Base-by-base conservation (phyloP, 2,113 vertebrate species). In the Ammodramus savannarum region DNA sequence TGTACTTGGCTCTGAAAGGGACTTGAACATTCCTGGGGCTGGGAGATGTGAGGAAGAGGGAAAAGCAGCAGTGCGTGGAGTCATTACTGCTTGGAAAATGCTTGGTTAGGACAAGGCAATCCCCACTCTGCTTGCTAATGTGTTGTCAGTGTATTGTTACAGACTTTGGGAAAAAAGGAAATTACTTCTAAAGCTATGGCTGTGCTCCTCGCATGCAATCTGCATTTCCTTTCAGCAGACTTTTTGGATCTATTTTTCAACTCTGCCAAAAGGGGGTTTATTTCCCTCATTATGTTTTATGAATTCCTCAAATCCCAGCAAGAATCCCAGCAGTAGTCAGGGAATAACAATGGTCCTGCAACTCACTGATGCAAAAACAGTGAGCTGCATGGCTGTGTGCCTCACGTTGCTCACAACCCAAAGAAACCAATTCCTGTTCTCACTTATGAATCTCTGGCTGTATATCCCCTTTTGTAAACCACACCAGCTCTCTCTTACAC, bases 401-500 rank as follows among this genome's bases (percentile, higher is more conserved):
- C 34, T 34, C 38, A 11, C 11, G 2, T 5, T 19, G 7, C 34
- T 52, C n/a, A 21, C 39, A 66, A 9, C 26, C 32, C 46, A 43
- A 36, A 63, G 26, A 13, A 89, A 23, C 16, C n/a, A 27, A 18
- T 41, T 74, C 46, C 22, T 43, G 2, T 38, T 83, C n/a, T 36
- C 9, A 4, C 9, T 74, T 29, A 5, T 0, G 9, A 5, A 43
- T 16, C 29, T 73, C 44, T 52, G 3, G 23, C n/a, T 48, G 34
- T 11, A 57, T 25, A 73, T 23, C 12, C 15, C 31, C 12, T 59
- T 52, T 57, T 52, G 25, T 29, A 32, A 84, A 51, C 17, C 15
- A 58, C 7, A 41, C 5, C 69, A 72, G 3, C 10, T 41, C 6
- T 32, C 38, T 49, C 25, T 46, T 43, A 69, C 26, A 83, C 34